phyloP scores from a whole-genome alignment of 2,888 invertebrate species.

The Drosophila cognata region DNA sequence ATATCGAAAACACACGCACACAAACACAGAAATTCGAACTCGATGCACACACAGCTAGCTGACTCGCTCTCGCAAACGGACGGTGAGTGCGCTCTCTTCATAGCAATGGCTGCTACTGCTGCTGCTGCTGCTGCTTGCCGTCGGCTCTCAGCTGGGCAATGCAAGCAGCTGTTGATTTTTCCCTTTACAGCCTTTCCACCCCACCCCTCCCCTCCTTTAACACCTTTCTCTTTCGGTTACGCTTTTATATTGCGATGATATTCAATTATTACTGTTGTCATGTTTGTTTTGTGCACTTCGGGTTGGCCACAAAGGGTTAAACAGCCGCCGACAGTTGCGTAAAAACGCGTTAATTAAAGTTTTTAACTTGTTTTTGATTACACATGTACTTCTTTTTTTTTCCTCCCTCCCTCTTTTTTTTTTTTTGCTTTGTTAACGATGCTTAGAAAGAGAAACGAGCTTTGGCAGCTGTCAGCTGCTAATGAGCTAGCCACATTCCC shows the following conservation, averaged over 20 bases:
- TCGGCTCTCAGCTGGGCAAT: constrained; percentile 59
- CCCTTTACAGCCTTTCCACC: constrained; percentile 42
- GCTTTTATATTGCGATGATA: constrained; percentile 80
- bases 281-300: constrained; percentile 73
- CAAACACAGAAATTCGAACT: constrained; percentile 49
- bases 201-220: not conserved
- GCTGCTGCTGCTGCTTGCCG: constrained; percentile 43
- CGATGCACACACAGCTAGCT: constrained; percentile 37
- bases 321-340: constrained; percentile 77
- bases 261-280: constrained; percentile 80
- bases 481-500: constrained; percentile 56
- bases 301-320: constrained; percentile 71
- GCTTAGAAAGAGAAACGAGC: constrained; percentile 25
- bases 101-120: constrained; percentile 74
- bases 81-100: constrained; percentile 3
- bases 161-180: constrained; percentile 77
- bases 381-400: constrained; percentile 33
- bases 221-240: constrained; percentile 35
- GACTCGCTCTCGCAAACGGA: constrained; percentile 45
- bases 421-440: constrained; percentile 42
- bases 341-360: constrained; percentile 79
- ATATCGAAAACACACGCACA: constrained; percentile 45
- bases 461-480: constrained; percentile 64
- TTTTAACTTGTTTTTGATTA: constrained; percentile 73
- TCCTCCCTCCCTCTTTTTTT: not conserved